phyloP scores from a whole-genome alignment of 2,113 vertebrate genomes.

The Coryphaenoides rupestris region DNA sequence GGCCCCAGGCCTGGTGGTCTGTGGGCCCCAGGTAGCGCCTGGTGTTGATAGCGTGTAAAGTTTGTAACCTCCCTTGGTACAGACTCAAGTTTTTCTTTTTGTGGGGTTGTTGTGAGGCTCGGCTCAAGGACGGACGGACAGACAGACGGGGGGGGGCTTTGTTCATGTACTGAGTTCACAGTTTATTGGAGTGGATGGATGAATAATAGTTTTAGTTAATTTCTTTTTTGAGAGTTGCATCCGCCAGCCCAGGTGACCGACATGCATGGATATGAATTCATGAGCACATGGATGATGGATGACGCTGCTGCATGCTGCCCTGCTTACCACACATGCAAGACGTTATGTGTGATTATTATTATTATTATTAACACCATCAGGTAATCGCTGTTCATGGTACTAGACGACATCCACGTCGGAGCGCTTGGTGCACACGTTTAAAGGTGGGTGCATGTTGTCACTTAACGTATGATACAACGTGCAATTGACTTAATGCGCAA shows the following conservation, averaged over 20 bases:
- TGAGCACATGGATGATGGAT: slow-evolving; percentile 32
- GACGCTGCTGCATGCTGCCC: slow-evolving; percentile 39
- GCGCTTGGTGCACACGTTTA: background rate
- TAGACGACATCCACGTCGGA: no score
- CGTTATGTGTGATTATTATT: slow-evolving; percentile 18
- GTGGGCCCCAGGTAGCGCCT: slow-evolving; percentile 41
- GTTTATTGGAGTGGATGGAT: slow-evolving; percentile 10
- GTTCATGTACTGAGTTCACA: slow-evolving; percentile 11
- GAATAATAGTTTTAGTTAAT: background rate
- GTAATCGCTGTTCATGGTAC: no score
- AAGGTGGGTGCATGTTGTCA: slow-evolving; percentile 16
- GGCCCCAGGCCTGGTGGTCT: slow-evolving; percentile 11
- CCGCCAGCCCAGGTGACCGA: slow-evolving; percentile 31
- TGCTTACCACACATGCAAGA: background rate
- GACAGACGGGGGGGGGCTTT: slow-evolving; percentile 27
- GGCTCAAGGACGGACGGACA: slow-evolving; percentile 61
- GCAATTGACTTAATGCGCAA: slow-evolving; percentile 22
- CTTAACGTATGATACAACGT: slow-evolving; percentile 1
- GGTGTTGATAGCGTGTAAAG: slow-evolving; percentile 29
- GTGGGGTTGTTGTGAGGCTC: slow-evolving; percentile 12
- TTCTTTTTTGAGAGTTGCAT: slow-evolving; percentile 6
- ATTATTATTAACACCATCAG: no score
- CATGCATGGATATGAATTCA: slow-evolving; percentile 18
- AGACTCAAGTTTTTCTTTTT: slow-evolving; percentile 38
- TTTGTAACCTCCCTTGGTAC: slow-evolving; percentile 26